Conservation (phyloP, 2,888 invertebrate species). For the Polia nebulosa region DNA sequence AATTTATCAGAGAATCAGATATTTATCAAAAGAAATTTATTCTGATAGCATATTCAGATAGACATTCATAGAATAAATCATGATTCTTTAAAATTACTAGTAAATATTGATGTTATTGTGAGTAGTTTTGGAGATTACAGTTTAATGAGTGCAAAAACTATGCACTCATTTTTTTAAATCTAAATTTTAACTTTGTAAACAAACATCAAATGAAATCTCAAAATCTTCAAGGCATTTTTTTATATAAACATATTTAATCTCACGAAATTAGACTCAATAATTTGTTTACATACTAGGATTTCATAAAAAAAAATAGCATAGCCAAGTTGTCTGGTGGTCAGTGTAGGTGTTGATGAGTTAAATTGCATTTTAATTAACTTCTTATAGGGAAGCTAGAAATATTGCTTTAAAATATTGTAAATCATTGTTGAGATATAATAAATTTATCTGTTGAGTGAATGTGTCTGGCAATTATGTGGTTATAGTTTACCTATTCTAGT, state of each 20-base stretch:
- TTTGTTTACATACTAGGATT: slow-evolving; percentile 2
- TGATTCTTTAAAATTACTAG: slow-evolving; percentile 23
- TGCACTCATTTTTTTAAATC: background rate
- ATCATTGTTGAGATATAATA: slow-evolving; percentile 19
- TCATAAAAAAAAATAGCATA: slow-evolving; percentile 9
- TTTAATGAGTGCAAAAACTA: slow-evolving; percentile 5
- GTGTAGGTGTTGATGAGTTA: slow-evolving; percentile 35
- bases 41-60: slow-evolving; percentile 49
- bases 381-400: slow-evolving; percentile 16
- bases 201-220: slow-evolving; percentile 22
- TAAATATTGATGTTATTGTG: slow-evolving; percentile 2
- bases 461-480: background rate
- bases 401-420: slow-evolving; percentile 31
- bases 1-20: slow-evolving; percentile 52
- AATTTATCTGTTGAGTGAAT: background rate
- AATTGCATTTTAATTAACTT: slow-evolving; percentile 44
- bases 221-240: slow-evolving; percentile 15
- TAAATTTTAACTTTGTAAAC: slow-evolving; percentile 1
- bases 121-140: slow-evolving; percentile 24
- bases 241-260: background rate
- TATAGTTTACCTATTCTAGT: slow-evolving; percentile 32
- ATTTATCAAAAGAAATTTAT: slow-evolving; percentile 55
- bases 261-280: background rate
- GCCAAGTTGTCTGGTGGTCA: background rate
- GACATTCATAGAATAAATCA: slow-evolving; percentile 45